These are phyloP conservation scores for Sweltsa coloradensis DNA, from an alignment of 1,140 invertebrate genomes.

Conservation along the genomic window DNA sequence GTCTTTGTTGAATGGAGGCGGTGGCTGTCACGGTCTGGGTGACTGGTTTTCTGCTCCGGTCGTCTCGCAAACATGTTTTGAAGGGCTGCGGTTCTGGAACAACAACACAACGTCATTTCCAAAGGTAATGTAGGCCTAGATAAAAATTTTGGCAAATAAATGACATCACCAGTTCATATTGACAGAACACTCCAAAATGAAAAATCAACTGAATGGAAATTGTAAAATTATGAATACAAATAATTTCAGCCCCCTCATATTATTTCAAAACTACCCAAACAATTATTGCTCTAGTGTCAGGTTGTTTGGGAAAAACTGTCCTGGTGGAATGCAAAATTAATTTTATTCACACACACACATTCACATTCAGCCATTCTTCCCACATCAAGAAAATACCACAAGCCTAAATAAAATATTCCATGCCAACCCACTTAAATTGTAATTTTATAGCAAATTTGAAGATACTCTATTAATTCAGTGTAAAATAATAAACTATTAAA, in stretches of 20 bases:
- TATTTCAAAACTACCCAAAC: too few species aligned
- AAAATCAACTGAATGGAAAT: neutral
- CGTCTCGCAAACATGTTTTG: conserved; percentile 68
- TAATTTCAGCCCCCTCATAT: too few species aligned
- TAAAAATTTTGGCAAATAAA: neutral
- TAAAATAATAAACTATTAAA: neutral
- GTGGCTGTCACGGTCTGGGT: conserved; percentile 34
- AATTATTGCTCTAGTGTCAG: neutral
- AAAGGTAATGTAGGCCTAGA: neutral
- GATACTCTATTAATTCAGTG: neutral
- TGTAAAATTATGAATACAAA: too few species aligned
- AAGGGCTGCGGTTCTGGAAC: conserved; percentile 52
- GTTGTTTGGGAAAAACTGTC: too few species aligned
- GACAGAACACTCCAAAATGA: neutral
- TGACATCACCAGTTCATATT: neutral
- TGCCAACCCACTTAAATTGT: too few species aligned
- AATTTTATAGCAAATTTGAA: too few species aligned
- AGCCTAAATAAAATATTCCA: neutral
- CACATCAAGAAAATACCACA: too few species aligned
- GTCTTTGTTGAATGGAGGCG: conserved; percentile 33
- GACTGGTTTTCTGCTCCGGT: conserved; percentile 43
- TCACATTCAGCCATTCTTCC: too few species aligned
- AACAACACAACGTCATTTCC: conserved; percentile 22
- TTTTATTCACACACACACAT: too few species aligned
- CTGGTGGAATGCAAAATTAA: too few species aligned